Base-by-base conservation (phyloP, 92 coral and sea anemone genomes). In the Bergia puertoricense region DNA sequence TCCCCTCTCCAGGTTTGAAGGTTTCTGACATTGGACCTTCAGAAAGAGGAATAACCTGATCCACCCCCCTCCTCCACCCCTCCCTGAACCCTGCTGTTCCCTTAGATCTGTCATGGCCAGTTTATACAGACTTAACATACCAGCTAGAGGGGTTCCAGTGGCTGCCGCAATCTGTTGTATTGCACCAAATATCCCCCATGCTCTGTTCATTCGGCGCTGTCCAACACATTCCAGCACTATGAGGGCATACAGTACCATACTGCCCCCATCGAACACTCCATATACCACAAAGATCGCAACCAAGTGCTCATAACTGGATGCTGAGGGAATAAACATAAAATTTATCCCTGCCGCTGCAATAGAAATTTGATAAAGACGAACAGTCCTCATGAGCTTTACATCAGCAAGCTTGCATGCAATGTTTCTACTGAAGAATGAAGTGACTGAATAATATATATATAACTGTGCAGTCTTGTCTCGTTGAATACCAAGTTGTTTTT, bases 131-230 rank as follows among this genome's bases (percentile, higher is more conserved):
- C 79, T 13, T 43, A 80, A 46, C 86, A 23, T 9, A 83, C 86
- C 86, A 69, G 86, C 78, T 42, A 83, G 86, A 1, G 86, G 86
- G 10, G 86, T 69, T 0, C 86, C 77, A 45, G 39, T 37, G 2
- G 86, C 78, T 2, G 86, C 76, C 0, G 86, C 77, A 4, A 83
- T 83, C 62, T 83, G 86, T 23, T 66, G 77, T 43, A 71, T 41
- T 22, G 86, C 86, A 43, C 86, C 86, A 83, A 83, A 83, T 45
- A 83, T 69, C 9, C 86, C 86, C 86, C 86, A 83, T 3, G 86
- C 86, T 38, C 77, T 23, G 78, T 83, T 83, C 30, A 83, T 40
- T 1, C 40, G 42, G 10, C 45, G 77, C 42, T 83, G 86, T 16
- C 86, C 86, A 13, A 82, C 86, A 10, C 23, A 82, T 40, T 82